Evolutionary conservation across 1,140 invertebrate species (phyloP).

Genomic region (Camponotus pennsylvanicus): DNA sequence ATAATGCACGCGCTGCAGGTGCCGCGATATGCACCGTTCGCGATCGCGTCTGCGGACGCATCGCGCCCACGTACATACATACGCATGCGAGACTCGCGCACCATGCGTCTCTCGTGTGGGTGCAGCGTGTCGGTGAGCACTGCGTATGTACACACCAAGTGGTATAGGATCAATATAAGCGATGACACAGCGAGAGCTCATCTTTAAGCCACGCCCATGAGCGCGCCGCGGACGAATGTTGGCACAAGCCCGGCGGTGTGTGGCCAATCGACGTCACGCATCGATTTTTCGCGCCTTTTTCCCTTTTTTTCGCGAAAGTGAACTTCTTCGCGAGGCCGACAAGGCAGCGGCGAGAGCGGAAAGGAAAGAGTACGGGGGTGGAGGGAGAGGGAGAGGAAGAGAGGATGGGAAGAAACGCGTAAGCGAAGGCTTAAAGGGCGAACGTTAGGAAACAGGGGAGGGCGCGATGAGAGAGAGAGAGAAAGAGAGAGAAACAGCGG

Average conservation of each 20-base stretch:
- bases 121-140: slow-evolving; percentile 59
- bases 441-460: slow-evolving; percentile 61
- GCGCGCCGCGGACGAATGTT: slow-evolving; percentile 44
- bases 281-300: slow-evolving; percentile 84
- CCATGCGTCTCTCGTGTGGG: slow-evolving; percentile 47
- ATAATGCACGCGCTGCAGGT: slow-evolving; percentile 38
- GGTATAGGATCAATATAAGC: slow-evolving; percentile 85
- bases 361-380: background rate
- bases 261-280: slow-evolving; percentile 79
- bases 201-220: slow-evolving; percentile 84
- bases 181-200: slow-evolving; percentile 86
- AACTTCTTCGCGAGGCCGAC: slow-evolving; percentile 83
- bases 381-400: background rate
- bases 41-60: slow-evolving; percentile 49
- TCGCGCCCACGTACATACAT: background rate
- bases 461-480: background rate
- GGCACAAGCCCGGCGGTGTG: slow-evolving; percentile 44
- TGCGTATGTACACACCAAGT: slow-evolving; percentile 59
- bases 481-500: background rate
- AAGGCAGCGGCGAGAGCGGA: slow-evolving; percentile 39
- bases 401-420: background rate
- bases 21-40: slow-evolving; percentile 36
- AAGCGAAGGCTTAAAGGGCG: slow-evolving; percentile 37
- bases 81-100: slow-evolving; percentile 61
- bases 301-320: slow-evolving; percentile 80